Evolutionary conservation across 2,888 invertebrate genomes (phyloP).

Genomic region (Habroteleia sp.): DNA sequence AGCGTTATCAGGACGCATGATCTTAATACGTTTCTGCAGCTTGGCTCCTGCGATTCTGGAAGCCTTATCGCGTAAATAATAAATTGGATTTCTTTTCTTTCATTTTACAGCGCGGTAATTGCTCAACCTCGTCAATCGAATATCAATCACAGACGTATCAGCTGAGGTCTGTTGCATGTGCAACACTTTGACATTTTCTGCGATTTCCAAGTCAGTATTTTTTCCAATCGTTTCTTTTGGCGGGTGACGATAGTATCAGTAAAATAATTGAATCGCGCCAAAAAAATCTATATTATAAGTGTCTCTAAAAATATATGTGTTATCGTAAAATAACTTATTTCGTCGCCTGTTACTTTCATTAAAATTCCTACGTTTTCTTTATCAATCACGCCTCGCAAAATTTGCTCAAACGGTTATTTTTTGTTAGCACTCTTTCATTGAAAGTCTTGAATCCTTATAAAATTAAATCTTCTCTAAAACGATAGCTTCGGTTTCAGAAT

Average conservation of each 20-base stretch:
- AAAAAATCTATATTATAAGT: conserved; percentile 38
- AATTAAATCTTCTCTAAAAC: conserved; percentile 21
- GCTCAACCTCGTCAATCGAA: conserved; percentile 63
- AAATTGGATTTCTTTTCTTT: conserved; percentile 64
- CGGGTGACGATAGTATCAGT: conserved; percentile 42
- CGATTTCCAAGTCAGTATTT: conserved; percentile 19
- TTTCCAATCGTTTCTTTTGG: conserved; percentile 3
- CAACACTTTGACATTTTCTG: conserved; percentile 58
- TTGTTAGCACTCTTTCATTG: conserved; percentile 35
- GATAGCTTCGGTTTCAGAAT: no score
- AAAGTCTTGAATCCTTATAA: conserved; percentile 30
- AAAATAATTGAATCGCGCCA: conserved; percentile 45
- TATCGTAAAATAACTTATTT: conserved; percentile 16
- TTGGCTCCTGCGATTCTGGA: conserved; percentile 65
- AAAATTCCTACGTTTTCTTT: conserved; percentile 45
- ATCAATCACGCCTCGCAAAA: conserved; percentile 38
- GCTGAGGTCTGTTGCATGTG: conserved; percentile 9
- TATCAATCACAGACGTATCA: conserved; percentile 60
- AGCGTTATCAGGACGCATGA: conserved; percentile 60
- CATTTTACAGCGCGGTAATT: conserved; percentile 57
- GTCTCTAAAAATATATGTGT: conserved; percentile 22
- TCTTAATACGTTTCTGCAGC: conserved; percentile 64
- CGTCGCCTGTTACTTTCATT: conserved; percentile 44
- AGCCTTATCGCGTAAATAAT: conserved; percentile 64
- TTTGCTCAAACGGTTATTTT: conserved; percentile 40